These are phyloP conservation scores for Cliona cf. orientalis DNA, from an alignment of 37 sponge, comb jelly and placozoan genomes.

Conservation along the genomic window DNA sequence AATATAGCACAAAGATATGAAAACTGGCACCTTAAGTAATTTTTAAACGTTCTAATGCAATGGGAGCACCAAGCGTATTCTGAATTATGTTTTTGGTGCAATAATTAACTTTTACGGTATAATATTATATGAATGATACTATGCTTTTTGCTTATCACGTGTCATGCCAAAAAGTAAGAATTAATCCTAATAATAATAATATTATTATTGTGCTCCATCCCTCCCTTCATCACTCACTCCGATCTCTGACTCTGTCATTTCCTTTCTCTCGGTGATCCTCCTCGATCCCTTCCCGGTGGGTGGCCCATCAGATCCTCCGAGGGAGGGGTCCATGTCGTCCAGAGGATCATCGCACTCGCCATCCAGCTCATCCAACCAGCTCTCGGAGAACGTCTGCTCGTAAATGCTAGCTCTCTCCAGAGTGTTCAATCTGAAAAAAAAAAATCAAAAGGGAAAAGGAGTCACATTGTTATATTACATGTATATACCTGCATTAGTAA, in stretches of 20 bases:
- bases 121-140: no score
- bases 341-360: slow-evolving; percentile 13
- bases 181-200: no score
- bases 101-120: no score
- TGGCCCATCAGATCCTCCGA: neutral
- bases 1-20: no score
- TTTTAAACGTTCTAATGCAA: no score
- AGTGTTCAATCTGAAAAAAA: slow-evolving; percentile 22
- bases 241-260: slow-evolving; percentile 34
- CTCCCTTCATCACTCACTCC: slow-evolving; percentile 34
- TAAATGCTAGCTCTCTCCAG: slow-evolving; percentile 49
- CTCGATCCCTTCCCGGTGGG: neutral
- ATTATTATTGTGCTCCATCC: no score
- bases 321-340: slow-evolving; percentile 10
- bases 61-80: no score
- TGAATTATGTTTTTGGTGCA: no score
- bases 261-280: slow-evolving; percentile 14
- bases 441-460: neutral
- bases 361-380: slow-evolving; percentile 38
- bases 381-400: slow-evolving; percentile 45
- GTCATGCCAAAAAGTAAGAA: no score
- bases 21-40: no score
- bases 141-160: no score
- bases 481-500: neutral
- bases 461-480: neutral